phyloP scores from a whole-genome alignment of 2,797 vertebrate species.

The Gymnopithys bicolor region DNA sequence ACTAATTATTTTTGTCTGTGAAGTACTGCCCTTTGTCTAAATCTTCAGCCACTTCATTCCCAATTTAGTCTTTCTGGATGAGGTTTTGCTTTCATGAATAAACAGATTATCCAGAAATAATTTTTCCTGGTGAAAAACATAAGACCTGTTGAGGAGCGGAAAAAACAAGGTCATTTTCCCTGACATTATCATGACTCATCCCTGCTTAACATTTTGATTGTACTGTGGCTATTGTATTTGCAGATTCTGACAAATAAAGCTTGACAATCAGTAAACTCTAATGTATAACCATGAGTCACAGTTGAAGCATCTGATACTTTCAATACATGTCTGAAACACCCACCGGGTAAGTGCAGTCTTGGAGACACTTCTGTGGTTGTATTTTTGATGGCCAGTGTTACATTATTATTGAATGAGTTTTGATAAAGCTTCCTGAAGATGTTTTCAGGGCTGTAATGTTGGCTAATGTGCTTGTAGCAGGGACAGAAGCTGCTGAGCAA shows the following conservation, averaged over 20 bases:
- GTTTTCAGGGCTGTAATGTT: background rate
- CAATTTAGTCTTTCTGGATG: background rate
- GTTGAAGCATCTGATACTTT: background rate
- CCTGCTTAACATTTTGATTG: slow-evolving; percentile 15
- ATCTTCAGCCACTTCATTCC: background rate
- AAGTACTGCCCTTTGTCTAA: background rate
- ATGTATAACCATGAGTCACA: background rate
- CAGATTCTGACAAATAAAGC: slow-evolving; percentile 33
- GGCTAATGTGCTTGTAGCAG: background rate
- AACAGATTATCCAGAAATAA: background rate
- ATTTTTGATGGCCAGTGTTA: background rate
- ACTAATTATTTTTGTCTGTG: background rate
- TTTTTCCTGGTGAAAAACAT: background rate
- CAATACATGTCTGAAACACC: background rate
- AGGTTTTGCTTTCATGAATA: background rate
- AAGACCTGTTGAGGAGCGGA: background rate
- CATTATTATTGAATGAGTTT: background rate
- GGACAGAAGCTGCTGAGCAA: background rate
- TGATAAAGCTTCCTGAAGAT: background rate
- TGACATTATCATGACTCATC: slow-evolving; percentile 34
- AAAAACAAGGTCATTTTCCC: background rate
- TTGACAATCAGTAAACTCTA: background rate
- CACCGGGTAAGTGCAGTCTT: background rate
- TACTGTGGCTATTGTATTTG: slow-evolving; percentile 2
- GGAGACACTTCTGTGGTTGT: background rate